These are phyloP conservation scores for Prosopocoilus inquinatus DNA, from an alignment of 2,888 invertebrate species.

Conservation along the genomic window DNA sequence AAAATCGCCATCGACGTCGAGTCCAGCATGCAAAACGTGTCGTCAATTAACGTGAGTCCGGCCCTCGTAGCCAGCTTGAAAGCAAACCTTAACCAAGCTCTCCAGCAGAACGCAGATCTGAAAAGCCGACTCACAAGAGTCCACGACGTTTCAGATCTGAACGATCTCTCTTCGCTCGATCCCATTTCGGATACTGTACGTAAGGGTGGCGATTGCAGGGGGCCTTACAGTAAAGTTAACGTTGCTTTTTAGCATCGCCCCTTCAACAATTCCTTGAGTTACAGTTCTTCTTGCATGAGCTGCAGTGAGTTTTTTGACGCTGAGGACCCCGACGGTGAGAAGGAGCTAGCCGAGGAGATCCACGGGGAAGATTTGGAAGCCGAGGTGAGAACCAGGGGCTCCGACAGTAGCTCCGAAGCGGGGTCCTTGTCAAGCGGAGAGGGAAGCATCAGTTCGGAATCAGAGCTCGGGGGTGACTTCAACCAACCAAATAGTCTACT, in stretches of 20 bases:
- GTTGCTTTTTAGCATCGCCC: slow-evolving; percentile 51
- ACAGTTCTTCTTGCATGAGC: slow-evolving; percentile 74
- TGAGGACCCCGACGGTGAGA: slow-evolving; percentile 56
- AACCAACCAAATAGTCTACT: slow-evolving; percentile 44
- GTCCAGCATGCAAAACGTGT: slow-evolving; percentile 38
- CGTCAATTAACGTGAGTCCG: slow-evolving; percentile 42
- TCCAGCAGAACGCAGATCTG: slow-evolving; percentile 75
- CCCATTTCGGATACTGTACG: slow-evolving; percentile 57
- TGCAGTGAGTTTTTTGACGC: slow-evolving; percentile 82
- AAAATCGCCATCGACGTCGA: slow-evolving; percentile 61
- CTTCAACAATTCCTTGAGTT: slow-evolving; percentile 64
- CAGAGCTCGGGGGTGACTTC: slow-evolving; percentile 60
- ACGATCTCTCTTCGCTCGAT: slow-evolving; percentile 59
- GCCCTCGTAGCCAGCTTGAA: slow-evolving; percentile 57
- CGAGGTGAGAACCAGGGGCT: slow-evolving; percentile 44
- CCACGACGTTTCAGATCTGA: slow-evolving; percentile 63
- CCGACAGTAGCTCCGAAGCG: slow-evolving; percentile 73
- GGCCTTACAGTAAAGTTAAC: too few species aligned
- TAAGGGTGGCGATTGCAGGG: slow-evolving; percentile 11
- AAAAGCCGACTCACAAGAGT: slow-evolving; percentile 61
- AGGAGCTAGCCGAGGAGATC: slow-evolving; percentile 46
- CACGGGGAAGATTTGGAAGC: slow-evolving; percentile 42
- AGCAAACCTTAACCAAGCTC: slow-evolving; percentile 62
- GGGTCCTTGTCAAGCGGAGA: slow-evolving; percentile 66
- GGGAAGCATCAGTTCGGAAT: slow-evolving; percentile 60